Evolutionary conservation across 1,140 invertebrate genomes (phyloP).

Genomic region (Ephestia elutella): DNA sequence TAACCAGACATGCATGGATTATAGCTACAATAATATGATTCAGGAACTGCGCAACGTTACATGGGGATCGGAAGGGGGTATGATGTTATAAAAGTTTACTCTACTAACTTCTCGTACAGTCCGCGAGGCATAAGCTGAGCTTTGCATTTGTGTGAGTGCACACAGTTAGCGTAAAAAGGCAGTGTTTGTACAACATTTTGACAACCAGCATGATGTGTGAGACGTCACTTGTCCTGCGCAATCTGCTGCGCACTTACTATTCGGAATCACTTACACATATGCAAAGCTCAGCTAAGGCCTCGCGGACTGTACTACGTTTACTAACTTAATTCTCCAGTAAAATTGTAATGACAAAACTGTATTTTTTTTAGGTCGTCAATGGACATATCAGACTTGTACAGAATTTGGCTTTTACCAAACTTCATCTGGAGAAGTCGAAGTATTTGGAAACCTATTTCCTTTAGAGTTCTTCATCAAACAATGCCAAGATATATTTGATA

Average conservation of each 20-base stretch:
- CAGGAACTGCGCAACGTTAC: conserved; percentile 79
- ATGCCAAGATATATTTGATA: conserved; percentile 85
- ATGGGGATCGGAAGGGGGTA: conserved; percentile 83
- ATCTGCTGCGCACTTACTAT: too few relatives aligned
- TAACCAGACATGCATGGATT: conserved; percentile 88
- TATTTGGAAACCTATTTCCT: conserved; percentile 87
- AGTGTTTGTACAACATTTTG: too few relatives aligned
- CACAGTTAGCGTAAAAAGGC: too few relatives aligned
- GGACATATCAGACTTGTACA: conserved; percentile 96
- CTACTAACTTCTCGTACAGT: too few relatives aligned
- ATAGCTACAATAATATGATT: conserved; percentile 87
- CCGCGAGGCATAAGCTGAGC: too few relatives aligned
- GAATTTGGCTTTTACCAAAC: conserved; percentile 97
- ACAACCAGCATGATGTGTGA: too few relatives aligned
- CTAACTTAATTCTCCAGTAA: too few relatives aligned
- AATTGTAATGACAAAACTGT: neutral
- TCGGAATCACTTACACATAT: too few relatives aligned
- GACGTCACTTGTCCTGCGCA: too few relatives aligned
- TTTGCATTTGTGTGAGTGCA: too few relatives aligned
- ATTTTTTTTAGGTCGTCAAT: conserved; percentile 81
- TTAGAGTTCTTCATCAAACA: conserved; percentile 87
- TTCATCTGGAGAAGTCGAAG: conserved; percentile 80
- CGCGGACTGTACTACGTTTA: too few relatives aligned
- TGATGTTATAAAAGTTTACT: conserved; percentile 24
- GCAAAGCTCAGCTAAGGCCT: too few relatives aligned